Base-by-base conservation (phyloP, 2,797 vertebrate genomes). In the Scomberomorus guttatus region DNA sequence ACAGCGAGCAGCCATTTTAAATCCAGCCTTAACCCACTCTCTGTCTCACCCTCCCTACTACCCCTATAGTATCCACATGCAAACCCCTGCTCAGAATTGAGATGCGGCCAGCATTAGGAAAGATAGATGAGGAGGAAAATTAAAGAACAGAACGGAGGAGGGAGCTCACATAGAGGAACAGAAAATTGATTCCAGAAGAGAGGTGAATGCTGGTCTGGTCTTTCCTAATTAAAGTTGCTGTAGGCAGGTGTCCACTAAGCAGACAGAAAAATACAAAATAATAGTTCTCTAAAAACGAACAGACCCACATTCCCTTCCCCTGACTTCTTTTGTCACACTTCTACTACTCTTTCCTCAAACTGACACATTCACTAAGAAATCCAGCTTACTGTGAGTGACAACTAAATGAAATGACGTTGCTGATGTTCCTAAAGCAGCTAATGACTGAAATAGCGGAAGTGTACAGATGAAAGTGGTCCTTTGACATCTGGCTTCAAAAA, bases 1-100 rank as follows among this genome's bases (percentile, higher is more conserved):
- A 77, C 80, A 87, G 84, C 48, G n/a, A 91, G 90, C 75, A 85
- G 92, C 78, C 87, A 90, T 93, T 91, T 92, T 85, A 90, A 89
- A 91, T 92, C 88, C 87, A 82, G 67, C 75, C 75, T 74, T 90
- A 93, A 93, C 91, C 89, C 90, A 85, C 81, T 63, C 80, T 60
- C 80, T 39, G 50, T 86, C 80, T 86, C 80, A 80, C 84, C 75
- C 76, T 77, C 77, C 69, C 73, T 52, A 13, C 83, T 67, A 63
- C 68, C 76, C 42, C 37, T 71, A 65, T 29, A 75, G 84, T 83
- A 87, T 85, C 80, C 84, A 65, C 83, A 81, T 34, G 51, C 76
- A 88, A 77, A 82, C 66, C 54, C 55, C 78, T 68, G 68, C 84
- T 79, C 81, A 66, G 81, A 85, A 81, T 55, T 76, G 86, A 82